These are phyloP conservation scores for Micrasema minimum DNA, from an alignment of 1,140 invertebrate genomes.

Conservation along the genomic window DNA sequence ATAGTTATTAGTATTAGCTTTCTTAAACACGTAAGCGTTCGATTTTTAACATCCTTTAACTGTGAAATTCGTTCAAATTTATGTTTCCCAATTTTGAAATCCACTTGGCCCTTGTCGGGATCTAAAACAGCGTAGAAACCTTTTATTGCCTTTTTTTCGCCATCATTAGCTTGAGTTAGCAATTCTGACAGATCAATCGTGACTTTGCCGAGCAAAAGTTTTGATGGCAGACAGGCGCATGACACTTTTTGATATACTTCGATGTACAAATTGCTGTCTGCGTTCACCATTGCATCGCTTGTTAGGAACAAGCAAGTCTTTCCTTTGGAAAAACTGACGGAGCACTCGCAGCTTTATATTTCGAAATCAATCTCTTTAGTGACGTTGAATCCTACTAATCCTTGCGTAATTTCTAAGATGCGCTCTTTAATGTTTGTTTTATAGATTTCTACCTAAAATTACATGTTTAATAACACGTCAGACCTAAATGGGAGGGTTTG, in stretches of 20 bases:
- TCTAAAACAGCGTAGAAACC: slow-evolving; percentile 12
- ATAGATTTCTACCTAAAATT: too few species aligned
- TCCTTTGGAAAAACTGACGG: slow-evolving; percentile 18
- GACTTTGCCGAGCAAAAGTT: background rate
- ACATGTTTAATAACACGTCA: too few species aligned
- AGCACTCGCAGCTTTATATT: background rate
- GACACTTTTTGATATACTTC: slow-evolving; percentile 25
- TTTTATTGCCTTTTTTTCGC: slow-evolving; percentile 20
- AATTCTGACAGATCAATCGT: background rate
- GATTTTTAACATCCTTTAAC: background rate
- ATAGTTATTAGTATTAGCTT: too few species aligned
- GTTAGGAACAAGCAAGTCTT: slow-evolving; percentile 11
- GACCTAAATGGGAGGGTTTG: too few species aligned
- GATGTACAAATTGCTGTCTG: background rate
- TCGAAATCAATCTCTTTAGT: slow-evolving; percentile 14
- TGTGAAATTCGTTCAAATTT: slow-evolving; percentile 9
- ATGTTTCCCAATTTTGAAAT: slow-evolving; percentile 15
- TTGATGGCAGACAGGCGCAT: slow-evolving; percentile 25
- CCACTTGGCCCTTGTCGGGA: slow-evolving; percentile 3
- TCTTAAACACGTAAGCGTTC: slow-evolving; percentile 15
- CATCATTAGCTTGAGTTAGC: background rate
- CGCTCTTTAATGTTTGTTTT: too few species aligned
- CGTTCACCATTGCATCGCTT: background rate
- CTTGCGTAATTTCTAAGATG: too few species aligned
- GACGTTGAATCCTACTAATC: slow-evolving; percentile 9